Conservation (phyloP, 2,888 invertebrate genomes). For the Hemaris fuciformis region DNA sequence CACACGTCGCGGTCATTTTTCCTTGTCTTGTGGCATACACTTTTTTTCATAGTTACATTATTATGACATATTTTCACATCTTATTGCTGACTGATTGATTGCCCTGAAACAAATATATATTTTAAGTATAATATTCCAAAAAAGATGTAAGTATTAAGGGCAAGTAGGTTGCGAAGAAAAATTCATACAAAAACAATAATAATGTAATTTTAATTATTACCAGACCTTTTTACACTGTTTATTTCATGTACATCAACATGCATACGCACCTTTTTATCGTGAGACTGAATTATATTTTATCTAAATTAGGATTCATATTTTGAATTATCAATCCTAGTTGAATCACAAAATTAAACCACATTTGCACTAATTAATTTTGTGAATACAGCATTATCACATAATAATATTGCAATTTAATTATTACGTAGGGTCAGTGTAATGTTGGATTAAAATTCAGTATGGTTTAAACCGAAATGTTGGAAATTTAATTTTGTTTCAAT, state of each 20-base stretch:
- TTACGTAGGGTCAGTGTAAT: not conserved
- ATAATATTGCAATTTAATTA: not conserved
- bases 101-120: constrained; percentile 54
- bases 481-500: not conserved
- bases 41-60: constrained; percentile 78
- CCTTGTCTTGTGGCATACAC: constrained; percentile 59
- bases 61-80: constrained; percentile 58
- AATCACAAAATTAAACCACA: not conserved
- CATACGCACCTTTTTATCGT: too few species aligned
- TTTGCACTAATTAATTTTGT: not conserved
- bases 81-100: constrained; percentile 41
- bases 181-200: too few species aligned
- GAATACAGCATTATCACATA: not conserved
- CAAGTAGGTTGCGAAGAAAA: too few species aligned
- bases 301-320: too few species aligned
- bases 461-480: not conserved
- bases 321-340: not conserved
- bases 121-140: not conserved
- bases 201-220: too few species aligned
- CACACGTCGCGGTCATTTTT: constrained; percentile 64
- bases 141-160: not conserved
- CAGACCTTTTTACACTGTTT: too few species aligned
- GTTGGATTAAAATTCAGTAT: not conserved
- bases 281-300: too few species aligned
- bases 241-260: too few species aligned